Evolutionary conservation across 2,888 invertebrate species (phyloP).

Genomic region (Gortyna flavago): DNA sequence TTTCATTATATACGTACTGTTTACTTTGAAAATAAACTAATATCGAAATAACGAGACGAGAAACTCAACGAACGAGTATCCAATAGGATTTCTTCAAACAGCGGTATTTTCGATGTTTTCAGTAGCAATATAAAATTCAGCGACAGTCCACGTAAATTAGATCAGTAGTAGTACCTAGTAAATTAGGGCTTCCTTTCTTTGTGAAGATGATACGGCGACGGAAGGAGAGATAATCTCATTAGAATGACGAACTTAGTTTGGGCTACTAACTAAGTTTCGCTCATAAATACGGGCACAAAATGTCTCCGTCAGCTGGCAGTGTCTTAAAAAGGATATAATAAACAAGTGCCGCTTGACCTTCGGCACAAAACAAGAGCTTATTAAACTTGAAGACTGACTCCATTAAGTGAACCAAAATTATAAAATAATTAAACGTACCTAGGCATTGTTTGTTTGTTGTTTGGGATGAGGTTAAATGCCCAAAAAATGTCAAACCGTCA

Average conservation of each 20-base stretch:
- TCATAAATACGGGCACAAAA: constrained; percentile 71
- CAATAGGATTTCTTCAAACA: constrained; percentile 17
- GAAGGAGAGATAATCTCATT: constrained; percentile 69
- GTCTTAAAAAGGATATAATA: constrained; percentile 70
- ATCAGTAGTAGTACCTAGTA: constrained; percentile 41
- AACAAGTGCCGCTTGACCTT: constrained; percentile 67
- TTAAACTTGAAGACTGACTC: constrained; percentile 57
- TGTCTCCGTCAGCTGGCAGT: constrained; percentile 69
- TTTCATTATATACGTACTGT: too few relatives aligned
- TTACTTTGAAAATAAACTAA: background rate
- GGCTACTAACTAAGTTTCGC: constrained; percentile 69
- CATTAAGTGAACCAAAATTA: constrained; percentile 30
- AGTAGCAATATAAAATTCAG: constrained; percentile 54
- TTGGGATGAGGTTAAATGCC: constrained; percentile 47
- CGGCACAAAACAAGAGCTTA: constrained; percentile 65
- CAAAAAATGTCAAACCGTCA: constrained; percentile 79
- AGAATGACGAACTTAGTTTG: constrained; percentile 71
- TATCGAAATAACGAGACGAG: background rate
- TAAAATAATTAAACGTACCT: constrained; percentile 51
- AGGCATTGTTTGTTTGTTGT: constrained; percentile 39
- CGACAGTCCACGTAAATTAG: constrained; percentile 62
- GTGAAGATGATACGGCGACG: constrained; percentile 64
- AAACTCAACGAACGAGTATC: background rate
- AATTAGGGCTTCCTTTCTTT: constrained; percentile 63
- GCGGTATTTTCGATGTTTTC: constrained; percentile 25